Percentiles rank a stretch among this genome's conserved stretches.
These are phyloP conservation scores for Labia minor DNA, from an alignment of 2,888 invertebrate genomes.

Conservation along the genomic window DNA sequence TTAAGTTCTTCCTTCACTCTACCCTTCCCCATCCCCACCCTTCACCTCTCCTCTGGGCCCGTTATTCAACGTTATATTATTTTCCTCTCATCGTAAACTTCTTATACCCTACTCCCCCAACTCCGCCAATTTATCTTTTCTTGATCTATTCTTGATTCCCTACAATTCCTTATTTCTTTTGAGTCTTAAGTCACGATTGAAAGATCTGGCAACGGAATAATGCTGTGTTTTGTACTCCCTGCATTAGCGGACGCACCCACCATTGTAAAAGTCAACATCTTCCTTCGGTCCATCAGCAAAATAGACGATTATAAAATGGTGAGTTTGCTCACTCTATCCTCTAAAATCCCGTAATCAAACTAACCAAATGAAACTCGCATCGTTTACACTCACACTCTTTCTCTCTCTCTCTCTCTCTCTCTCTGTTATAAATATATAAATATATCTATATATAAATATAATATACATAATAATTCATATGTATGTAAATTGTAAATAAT, in stretches of 20 bases:
- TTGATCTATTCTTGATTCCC: not conserved
- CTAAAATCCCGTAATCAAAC: not conserved
- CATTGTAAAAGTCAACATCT: conserved; percentile 86
- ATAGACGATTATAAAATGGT: conserved; percentile 99
- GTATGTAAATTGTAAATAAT: conserved; percentile 30
- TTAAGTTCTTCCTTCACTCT: no score
- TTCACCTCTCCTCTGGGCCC: no score
- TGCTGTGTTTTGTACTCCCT: conserved; percentile 41
- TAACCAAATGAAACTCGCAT: not conserved
- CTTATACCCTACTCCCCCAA: no score
- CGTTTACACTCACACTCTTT: conserved; percentile 15
- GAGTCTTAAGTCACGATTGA: conserved; percentile 5
- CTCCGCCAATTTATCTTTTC: no score
- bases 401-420: conserved; percentile 16
- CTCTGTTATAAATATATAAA: conserved; percentile 17
- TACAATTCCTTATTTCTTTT: not conserved
- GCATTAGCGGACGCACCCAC: conserved; percentile 67
- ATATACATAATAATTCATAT: conserved; percentile 15
- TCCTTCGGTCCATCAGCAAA: conserved; percentile 95
- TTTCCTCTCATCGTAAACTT: not conserved
- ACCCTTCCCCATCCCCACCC: no score
- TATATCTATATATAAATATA: conserved; percentile 17
- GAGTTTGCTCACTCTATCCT: conserved; percentile 45
- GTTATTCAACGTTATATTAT: no score
- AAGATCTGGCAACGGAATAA: conserved; percentile 1